Base-by-base conservation (phyloP, 2,888 invertebrate species). In the Drosophila infuscata region DNA sequence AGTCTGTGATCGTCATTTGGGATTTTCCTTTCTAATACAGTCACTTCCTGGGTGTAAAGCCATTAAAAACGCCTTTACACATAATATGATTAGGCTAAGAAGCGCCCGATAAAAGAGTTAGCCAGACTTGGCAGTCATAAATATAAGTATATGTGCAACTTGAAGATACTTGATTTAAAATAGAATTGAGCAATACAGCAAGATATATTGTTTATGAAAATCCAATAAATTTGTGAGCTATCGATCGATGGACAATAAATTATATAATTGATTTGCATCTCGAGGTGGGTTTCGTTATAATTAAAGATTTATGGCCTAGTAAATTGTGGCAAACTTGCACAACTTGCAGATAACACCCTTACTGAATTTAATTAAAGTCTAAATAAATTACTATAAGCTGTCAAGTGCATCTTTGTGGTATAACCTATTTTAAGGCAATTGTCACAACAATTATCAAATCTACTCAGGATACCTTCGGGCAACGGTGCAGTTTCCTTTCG, bases 21-120 rank as follows among this genome's bases (percentile, higher is more conserved):
- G 62, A 71, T 70, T 78, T 88, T 76, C 73, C 88, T 84, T 88
- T 88, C 79, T 67, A 88, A 86, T 71, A 56, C 67, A 53, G 51
- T 73, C 63, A 79, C 70, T 88, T 88, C 85, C 82, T 70, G 72
- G 48, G 57, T 67, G 48, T 61, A 58, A 63, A 53, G 51, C 43
- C 58, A 60, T 32, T 52, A 43, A 59, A 56, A 74, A 62, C 62
- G 48, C 7, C 38, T 49, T 15, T 32, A 17, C 48, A 20, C 17
- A 48, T 53, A n/a, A 35, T 36, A n/a, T 32, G 52, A 56, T 60
- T 48, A 38, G 8, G 25, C 11, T n/a, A 43, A 65, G 38, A 71
- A 56, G 53, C 17, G 38, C 12, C 17, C 15, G 33, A 46, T 51
- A 53, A 30, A n/a, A 30, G 9, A 6, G 9, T 33, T 11, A 7